Percentiles rank a stretch among this genome's conserved stretches.
phyloP scores from a whole-genome alignment of 2,113 vertebrate genomes.

The Mohoua ochrocephala region DNA sequence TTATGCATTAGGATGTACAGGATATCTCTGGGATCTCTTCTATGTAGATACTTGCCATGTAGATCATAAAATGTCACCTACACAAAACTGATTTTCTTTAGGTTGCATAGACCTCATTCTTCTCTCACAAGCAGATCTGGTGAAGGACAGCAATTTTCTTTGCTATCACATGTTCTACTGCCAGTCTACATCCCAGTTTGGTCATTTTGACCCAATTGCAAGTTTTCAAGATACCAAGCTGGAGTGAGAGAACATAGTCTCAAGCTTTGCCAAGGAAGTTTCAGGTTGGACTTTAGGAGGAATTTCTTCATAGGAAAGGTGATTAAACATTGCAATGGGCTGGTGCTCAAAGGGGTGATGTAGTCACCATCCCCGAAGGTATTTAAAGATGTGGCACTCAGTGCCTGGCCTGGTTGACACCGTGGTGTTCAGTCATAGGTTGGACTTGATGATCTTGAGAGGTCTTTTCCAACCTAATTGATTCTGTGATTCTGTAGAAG shows the following conservation, averaged over 20 bases:
- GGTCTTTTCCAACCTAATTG: neutral
- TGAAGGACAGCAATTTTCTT: neutral
- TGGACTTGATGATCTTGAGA: neutral
- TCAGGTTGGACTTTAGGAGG: neutral
- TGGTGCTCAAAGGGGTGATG: neutral
- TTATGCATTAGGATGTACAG: neutral
- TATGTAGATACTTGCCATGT: neutral
- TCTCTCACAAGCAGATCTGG: neutral
- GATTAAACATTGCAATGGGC: neutral
- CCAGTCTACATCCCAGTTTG: neutral
- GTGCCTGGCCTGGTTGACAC: neutral
- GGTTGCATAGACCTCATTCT: neutral
- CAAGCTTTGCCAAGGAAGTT: neutral
- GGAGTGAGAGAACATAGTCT: neutral
- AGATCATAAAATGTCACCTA: neutral
- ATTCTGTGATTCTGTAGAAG: neutral
- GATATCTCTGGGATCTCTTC: neutral
- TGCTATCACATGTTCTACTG: neutral
- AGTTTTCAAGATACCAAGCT: neutral
- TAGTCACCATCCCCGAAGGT: neutral
- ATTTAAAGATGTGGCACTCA: neutral
- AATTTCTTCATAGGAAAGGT: neutral
- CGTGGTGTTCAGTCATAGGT: neutral
- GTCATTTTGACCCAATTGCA: neutral
- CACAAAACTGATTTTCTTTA: neutral